A percentile compares a stretch with the other conserved stretches of the same genome.
phyloP scores from a whole-genome alignment of 2,888 invertebrate genomes.

The Julus scandinavius region DNA sequence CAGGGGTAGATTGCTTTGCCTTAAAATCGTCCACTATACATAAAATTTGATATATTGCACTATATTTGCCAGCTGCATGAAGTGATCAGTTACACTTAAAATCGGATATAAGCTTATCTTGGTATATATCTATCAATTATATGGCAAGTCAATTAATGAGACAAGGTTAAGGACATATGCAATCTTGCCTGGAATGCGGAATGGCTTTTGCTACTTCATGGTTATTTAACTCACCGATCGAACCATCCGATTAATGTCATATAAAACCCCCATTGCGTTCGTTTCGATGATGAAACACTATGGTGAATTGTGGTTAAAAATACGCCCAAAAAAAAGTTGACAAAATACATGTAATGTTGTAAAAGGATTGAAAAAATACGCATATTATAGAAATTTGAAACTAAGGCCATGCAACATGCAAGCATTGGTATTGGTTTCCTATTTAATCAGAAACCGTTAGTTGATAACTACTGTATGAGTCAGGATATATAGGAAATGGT shows the following conservation, averaged over 20 bases:
- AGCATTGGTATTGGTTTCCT: not conserved
- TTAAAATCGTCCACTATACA: not conserved
- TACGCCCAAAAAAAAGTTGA: not conserved
- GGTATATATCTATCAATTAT: not conserved
- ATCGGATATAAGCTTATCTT: not conserved
- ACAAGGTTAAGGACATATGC: slow-evolving; percentile 45
- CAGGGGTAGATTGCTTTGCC: not conserved
- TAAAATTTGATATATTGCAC: not conserved
- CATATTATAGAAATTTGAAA: not conserved
- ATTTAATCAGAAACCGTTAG: slow-evolving; percentile 5
- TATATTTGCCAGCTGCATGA: not conserved
- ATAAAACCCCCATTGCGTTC: not conserved
- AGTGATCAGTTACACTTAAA: not conserved
- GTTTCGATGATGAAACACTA: not conserved
- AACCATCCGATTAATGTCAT: not conserved
- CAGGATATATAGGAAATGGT: not conserved
- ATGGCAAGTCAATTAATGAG: not conserved
- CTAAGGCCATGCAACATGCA: not conserved
- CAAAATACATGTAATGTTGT: not conserved
- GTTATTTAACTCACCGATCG: slow-evolving; percentile 14
- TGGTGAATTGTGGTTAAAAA: not conserved
- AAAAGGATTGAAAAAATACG: no score
- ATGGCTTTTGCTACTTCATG: not conserved
- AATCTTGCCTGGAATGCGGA: slow-evolving; percentile 48
- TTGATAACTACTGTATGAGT: not conserved